Percentiles rank a stretch among this genome's conserved stretches.
Evolutionary conservation across 2,888 invertebrate species (phyloP).

Genomic region (Eupithecia dodoneata): DNA sequence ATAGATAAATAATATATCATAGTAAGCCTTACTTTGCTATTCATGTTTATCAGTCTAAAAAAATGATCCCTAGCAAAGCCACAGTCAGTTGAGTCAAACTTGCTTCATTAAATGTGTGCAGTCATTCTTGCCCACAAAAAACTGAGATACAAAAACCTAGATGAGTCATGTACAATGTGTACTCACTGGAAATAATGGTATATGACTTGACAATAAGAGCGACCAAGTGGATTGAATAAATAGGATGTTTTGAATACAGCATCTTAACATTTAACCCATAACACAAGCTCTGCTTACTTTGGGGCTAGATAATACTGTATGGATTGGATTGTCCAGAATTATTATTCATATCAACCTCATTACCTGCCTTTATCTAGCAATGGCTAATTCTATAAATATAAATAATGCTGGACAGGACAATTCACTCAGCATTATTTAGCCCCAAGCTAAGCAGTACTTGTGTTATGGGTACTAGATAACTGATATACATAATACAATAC

Average conservation of each 20-base stretch:
- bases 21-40: neutral
- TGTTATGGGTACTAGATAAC: no score
- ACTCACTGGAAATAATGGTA: neutral
- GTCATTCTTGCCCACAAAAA: slow-evolving; percentile 8
- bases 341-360: no score
- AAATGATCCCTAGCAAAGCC: neutral
- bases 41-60: neutral
- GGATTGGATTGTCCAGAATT: no score
- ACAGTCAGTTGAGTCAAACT: neutral
- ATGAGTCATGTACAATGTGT: slow-evolving; percentile 1
- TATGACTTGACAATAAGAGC: neutral
- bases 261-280: neutral
- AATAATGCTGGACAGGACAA: no score
- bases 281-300: neutral
- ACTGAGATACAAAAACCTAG: neutral
- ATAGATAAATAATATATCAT: no score
- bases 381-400: no score
- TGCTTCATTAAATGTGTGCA: neutral
- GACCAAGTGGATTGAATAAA: neutral
- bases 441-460: no score
- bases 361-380: no score
- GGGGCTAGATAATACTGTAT: neutral
- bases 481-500: no score
- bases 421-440: no score
- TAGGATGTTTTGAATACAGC: neutral